Base-by-base conservation (phyloP, 2,888 invertebrate species). In the Temnothorax rugatulus region DNA sequence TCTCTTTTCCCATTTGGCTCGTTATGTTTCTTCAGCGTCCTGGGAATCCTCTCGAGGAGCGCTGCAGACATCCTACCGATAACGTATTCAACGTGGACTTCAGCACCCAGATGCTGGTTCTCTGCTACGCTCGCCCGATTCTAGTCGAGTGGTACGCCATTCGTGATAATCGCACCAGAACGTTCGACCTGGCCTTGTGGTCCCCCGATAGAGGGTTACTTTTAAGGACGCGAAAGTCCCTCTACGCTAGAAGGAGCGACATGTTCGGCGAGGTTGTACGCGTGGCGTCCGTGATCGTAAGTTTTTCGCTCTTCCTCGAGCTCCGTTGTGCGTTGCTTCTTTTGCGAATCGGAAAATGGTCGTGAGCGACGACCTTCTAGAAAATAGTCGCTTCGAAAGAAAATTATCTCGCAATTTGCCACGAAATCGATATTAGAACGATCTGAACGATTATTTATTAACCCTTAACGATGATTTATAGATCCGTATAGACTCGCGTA, bases 131-230 rank as follows among this genome's bases (percentile, higher is more conserved):
- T 8, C 54, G 84, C 11, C 73, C 89, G 4, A 25, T 50, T 8
- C 29, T 93, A 3, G 82, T 63, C 1, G 94, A 94, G 50, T 93
- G 93, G 93, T 94, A 92, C 83, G 77, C 91, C 8, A 8, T 91
- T 1, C 69, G 81, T 4, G 85, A 87, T 1, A 90, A 92, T 57
- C 41, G 63, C 1, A 91, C 92, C n/a, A 85, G 87, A 64, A 84
- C 76, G 0, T 82, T 76, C 0, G 57, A 87, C 21, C 73, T 92
- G 44, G 93, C 91, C 3, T 82, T 59, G 0, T 93, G 93, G 93
- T 82, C 61, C 8, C 8, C 61, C 0, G 47, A 73, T 11, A 63
- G 52, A n/a, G 87, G 86, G 18, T 4, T 91, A 0, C 64, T 57
- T 8, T 76, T 84, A 5, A 47, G 2, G 0, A 87, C 86, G 11